Conservation (phyloP, 1,140 invertebrate genomes). For the Calosoma granatense region DNA sequence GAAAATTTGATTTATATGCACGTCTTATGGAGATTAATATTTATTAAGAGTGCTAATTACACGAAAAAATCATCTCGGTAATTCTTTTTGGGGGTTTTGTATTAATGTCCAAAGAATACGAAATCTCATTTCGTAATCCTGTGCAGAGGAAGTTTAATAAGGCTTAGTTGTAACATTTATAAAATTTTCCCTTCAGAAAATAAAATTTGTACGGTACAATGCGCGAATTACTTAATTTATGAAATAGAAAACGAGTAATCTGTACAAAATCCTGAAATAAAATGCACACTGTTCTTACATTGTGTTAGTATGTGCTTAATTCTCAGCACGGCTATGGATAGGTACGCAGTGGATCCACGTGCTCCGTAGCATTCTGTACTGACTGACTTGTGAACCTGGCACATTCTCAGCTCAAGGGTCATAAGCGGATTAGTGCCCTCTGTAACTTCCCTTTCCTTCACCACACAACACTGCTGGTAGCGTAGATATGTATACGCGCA, state of each 20-base stretch:
- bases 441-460: not conserved
- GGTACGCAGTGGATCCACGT: not conserved
- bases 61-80: too few species aligned
- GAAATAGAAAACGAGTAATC: not conserved
- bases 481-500: too few species aligned
- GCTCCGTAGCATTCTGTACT: too few species aligned
- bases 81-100: too few species aligned
- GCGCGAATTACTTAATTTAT: constrained; percentile 3
- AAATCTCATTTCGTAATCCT: not conserved
- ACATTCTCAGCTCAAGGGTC: not conserved
- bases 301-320: not conserved
- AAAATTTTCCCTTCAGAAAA: not conserved
- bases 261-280: not conserved
- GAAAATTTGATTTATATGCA: too few species aligned
- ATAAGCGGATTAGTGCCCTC: constrained; percentile 5
- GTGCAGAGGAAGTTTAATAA: not conserved
- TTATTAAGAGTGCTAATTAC: too few species aligned
- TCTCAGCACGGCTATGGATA: not conserved
- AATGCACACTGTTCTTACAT: constrained; percentile 1
- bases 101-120: not conserved
- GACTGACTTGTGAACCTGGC: constrained; percentile 4
- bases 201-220: not conserved
- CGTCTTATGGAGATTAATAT: too few species aligned
- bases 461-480: too few species aligned
- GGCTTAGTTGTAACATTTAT: constrained; percentile 1